phyloP scores from a whole-genome alignment of 2,113 vertebrate species.

The Cettia cetti region DNA sequence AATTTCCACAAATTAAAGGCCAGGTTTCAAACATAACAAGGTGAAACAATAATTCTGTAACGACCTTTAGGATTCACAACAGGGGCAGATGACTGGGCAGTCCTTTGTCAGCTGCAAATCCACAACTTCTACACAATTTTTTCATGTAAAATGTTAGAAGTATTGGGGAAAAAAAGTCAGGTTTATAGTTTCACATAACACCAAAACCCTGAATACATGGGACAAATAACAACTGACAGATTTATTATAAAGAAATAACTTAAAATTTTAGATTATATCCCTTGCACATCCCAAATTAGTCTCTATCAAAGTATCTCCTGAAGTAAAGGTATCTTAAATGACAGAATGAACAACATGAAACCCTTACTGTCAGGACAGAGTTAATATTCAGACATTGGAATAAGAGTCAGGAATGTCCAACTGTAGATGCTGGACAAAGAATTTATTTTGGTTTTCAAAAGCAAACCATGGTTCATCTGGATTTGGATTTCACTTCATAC shows the following conservation, averaged over 20 bases:
- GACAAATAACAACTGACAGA: background rate
- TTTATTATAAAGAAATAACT: background rate
- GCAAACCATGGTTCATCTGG: background rate
- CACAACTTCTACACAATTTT: background rate
- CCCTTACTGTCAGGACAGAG: background rate
- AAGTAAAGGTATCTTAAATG: background rate
- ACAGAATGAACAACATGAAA: background rate
- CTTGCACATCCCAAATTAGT: background rate
- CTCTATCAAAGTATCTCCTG: background rate
- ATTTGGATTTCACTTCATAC: background rate
- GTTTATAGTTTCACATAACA: background rate
- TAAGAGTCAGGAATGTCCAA: background rate
- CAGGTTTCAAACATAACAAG: conserved; percentile 29
- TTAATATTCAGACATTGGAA: background rate
- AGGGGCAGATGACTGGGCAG: background rate
- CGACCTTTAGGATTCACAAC: background rate
- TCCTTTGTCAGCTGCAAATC: background rate
- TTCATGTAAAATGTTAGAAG: background rate
- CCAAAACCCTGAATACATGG: background rate
- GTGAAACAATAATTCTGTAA: background rate
- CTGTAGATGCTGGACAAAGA: background rate
- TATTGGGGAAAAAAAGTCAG: background rate
- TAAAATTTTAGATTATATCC: background rate
- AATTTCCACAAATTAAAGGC: conserved; percentile 66
- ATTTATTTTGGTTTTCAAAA: conserved; percentile 17